phyloP scores from a whole-genome alignment of 2,888 invertebrate genomes.

The Alviniconcha strummeri region DNA sequence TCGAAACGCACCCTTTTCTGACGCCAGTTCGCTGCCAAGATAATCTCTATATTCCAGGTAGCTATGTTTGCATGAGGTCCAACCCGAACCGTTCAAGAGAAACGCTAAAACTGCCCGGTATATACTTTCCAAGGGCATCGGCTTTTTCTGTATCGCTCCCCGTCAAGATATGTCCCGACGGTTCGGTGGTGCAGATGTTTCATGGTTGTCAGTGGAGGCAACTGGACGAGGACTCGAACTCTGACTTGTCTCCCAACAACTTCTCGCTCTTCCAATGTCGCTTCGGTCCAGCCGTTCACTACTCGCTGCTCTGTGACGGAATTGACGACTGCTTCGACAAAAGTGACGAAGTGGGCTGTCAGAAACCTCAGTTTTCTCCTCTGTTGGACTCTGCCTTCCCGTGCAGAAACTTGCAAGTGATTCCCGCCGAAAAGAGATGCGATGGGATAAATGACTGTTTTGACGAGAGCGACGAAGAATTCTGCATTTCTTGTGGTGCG shows the following conservation, averaged over 20 bases:
- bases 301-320: neutral
- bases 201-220: slow-evolving; percentile 15
- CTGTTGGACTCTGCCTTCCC: neutral
- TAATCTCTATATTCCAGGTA: neutral
- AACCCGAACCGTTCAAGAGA: neutral
- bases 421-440: neutral
- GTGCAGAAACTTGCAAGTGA: slow-evolving; percentile 5
- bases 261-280: neutral
- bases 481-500: neutral
- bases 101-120: neutral
- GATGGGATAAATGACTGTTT: slow-evolving; percentile 16
- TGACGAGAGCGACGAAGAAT: slow-evolving; percentile 14
- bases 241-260: neutral
- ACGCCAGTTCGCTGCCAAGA: neutral
- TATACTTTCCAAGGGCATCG: neutral
- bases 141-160: neutral
- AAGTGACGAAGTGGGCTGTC: slow-evolving; percentile 14
- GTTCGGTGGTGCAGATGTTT: slow-evolving; percentile 16
- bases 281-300: neutral
- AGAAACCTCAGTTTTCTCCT: neutral
- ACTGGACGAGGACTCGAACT: neutral
- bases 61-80: slow-evolving; percentile 29
- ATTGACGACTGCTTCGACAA: neutral
- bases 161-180: slow-evolving; percentile 16
- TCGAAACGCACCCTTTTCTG: neutral